Conservation (phyloP, 2,113 vertebrate genomes). For the Excalfactoria chinensis region DNA sequence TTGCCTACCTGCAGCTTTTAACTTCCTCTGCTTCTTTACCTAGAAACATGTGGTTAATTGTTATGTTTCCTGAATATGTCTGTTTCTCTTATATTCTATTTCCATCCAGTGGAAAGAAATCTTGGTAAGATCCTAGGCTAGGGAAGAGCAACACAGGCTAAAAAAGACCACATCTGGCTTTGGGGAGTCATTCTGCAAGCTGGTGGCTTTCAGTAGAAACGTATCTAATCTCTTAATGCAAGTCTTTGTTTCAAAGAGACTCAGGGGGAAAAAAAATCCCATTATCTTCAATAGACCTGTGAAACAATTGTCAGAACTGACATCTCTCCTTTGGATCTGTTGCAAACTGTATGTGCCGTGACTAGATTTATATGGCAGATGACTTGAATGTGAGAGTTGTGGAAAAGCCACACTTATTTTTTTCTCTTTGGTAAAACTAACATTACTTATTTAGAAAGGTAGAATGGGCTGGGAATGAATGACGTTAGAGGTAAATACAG, state of each 20-base stretch:
- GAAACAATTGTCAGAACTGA: neutral
- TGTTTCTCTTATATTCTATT: neutral
- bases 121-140: neutral
- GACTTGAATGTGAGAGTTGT: neutral
- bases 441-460: neutral
- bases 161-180: neutral
- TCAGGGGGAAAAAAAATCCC: neutral
- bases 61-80: neutral
- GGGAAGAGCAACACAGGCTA: neutral
- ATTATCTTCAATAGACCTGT: neutral
- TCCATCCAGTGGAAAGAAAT: neutral
- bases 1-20: neutral
- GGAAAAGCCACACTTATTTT: neutral
- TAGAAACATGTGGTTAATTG: neutral
- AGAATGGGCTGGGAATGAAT: neutral
- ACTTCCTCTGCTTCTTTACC: neutral
- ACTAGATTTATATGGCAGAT: neutral
- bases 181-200: neutral
- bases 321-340: neutral
- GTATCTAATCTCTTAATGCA: constrained; percentile 12
- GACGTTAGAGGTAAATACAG: neutral
- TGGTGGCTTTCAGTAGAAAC: neutral
- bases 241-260: neutral
- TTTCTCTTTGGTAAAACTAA: neutral
- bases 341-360: neutral